Percentiles rank a stretch among this genome's conserved stretches.
These are phyloP conservation scores for Sisyra nigra DNA, from an alignment of 2,888 invertebrate species.

Conservation along the genomic window DNA sequence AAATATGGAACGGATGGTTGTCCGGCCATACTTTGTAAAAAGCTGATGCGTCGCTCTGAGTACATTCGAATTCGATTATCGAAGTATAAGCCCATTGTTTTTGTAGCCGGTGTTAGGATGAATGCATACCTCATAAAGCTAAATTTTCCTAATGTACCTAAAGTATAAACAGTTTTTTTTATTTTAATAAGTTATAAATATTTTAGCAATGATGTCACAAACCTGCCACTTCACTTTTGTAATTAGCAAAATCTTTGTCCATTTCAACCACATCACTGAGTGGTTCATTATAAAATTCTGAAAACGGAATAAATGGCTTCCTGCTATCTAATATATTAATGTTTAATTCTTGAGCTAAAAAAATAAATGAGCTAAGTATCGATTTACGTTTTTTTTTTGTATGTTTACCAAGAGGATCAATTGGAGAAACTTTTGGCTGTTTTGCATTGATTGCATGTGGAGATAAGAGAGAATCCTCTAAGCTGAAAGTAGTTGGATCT, in stretches of 20 bases:
- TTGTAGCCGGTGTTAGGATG: slow-evolving; percentile 80
- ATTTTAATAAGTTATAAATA: too few species aligned
- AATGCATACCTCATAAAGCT: slow-evolving; percentile 85
- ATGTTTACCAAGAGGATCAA: slow-evolving; percentile 47
- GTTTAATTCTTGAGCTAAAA: slow-evolving; percentile 48
- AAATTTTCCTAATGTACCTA: slow-evolving; percentile 43
- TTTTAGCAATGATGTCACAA: too few species aligned
- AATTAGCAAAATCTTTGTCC: slow-evolving; percentile 86
- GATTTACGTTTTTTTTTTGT: too few species aligned
- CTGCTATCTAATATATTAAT: slow-evolving; percentile 67
- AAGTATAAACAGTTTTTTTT: too few species aligned
- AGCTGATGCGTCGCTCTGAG: slow-evolving; percentile 73
- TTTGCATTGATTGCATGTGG: slow-evolving; percentile 28
- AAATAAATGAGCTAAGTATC: too few species aligned
- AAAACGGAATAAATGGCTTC: slow-evolving; percentile 66
- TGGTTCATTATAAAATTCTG: slow-evolving; percentile 89
- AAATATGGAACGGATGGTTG: slow-evolving; percentile 73
- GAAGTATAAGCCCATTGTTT: slow-evolving; percentile 80
- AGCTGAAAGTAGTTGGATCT: slow-evolving; percentile 28
- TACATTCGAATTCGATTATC: slow-evolving; percentile 93
- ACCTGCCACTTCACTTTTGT: slow-evolving; percentile 44
- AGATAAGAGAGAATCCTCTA: slow-evolving; percentile 31
- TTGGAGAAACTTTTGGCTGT: slow-evolving; percentile 28
- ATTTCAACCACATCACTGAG: slow-evolving; percentile 85
- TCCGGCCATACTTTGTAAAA: slow-evolving; percentile 70